Conservation (phyloP, 2,888 invertebrate genomes). For the Tachina fera region DNA sequence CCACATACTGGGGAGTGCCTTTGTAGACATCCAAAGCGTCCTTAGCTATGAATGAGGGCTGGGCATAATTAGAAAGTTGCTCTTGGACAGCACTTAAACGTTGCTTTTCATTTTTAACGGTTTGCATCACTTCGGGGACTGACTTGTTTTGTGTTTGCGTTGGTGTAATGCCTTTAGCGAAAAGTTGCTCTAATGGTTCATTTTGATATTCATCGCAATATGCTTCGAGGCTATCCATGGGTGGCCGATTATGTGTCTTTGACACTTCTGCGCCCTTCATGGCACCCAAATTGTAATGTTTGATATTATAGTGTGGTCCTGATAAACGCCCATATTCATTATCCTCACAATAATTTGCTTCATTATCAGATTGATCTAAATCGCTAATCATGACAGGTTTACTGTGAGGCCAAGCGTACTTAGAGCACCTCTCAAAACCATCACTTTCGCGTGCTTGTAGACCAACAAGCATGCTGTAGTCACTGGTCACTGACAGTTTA, state of each 20-base stretch:
- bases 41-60: not conserved
- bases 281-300: conserved; percentile 69
- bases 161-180: conserved; percentile 61
- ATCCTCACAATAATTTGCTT: conserved; percentile 73
- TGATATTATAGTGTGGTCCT: conserved; percentile 74
- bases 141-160: not conserved
- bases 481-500: conserved; percentile 79
- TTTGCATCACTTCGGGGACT: conserved; percentile 74
- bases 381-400: conserved; percentile 73
- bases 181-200: conserved; percentile 79
- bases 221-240: conserved; percentile 73
- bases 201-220: conserved; percentile 77
- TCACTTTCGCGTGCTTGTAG: conserved; percentile 77
- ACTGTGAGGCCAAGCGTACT: conserved; percentile 78
- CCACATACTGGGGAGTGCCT: conserved; percentile 74
- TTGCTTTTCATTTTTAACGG: conserved; percentile 75
- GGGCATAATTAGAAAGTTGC: conserved; percentile 63
- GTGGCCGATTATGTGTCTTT: conserved; percentile 55
- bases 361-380: conserved; percentile 78
- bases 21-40: conserved; percentile 35
- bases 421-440: conserved; percentile 77
- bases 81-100: conserved; percentile 75
- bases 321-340: conserved; percentile 75
- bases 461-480: conserved; percentile 80
- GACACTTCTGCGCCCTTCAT: conserved; percentile 61